phyloP scores from a whole-genome alignment of 1,140 invertebrate species.

The Drosophila jambulina region DNA sequence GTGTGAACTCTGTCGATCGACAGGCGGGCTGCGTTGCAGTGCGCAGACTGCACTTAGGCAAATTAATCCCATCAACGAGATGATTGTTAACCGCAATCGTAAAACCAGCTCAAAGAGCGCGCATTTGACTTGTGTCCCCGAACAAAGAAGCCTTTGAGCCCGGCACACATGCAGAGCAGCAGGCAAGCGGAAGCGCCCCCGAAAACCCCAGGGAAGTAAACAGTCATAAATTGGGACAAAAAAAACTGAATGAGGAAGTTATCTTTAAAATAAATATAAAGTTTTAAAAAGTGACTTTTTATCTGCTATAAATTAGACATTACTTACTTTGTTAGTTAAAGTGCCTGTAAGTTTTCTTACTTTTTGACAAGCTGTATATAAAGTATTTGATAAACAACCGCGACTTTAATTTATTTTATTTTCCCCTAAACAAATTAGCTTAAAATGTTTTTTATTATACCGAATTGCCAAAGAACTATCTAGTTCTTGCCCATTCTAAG shows the following conservation, averaged over 20 bases:
- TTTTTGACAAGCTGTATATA: too few relatives aligned
- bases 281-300: background rate
- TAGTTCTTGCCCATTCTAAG: background rate
- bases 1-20: conserved; percentile 43
- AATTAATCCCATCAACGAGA: conserved; percentile 72
- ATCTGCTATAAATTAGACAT: background rate
- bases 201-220: background rate
- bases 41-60: conserved; percentile 67
- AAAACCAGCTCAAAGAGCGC: conserved; percentile 38
- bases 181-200: background rate
- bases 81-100: conserved; percentile 40
- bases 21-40: conserved; percentile 33
- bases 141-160: conserved; percentile 27
- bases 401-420: background rate
- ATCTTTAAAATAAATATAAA: background rate
- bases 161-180: background rate
- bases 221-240: conserved; percentile 7
- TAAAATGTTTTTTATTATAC: background rate
- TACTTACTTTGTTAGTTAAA: background rate
- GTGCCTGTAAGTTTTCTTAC: background rate
- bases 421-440: background rate
- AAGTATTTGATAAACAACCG: background rate
- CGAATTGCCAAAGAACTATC: background rate
- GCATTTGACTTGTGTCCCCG: conserved; percentile 45
- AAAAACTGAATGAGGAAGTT: too few relatives aligned